A percentile compares a stretch with the other conserved stretches of the same genome.
These are phyloP conservation scores for Xiphorhynchus elegans DNA, from an alignment of 2,113 vertebrate species.

Conservation along the genomic window DNA sequence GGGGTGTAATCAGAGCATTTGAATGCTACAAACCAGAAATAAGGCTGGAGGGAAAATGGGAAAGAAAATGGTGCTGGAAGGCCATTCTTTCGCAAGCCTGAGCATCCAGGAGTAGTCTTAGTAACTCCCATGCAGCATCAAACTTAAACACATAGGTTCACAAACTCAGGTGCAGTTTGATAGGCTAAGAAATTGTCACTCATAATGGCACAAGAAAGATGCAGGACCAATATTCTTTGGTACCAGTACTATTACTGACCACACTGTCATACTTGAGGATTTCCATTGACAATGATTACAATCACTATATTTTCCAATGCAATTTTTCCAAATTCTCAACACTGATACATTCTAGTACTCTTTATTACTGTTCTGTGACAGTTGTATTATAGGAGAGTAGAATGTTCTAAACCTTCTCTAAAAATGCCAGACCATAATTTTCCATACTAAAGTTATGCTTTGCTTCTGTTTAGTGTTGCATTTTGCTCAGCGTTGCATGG, in stretches of 20 bases:
- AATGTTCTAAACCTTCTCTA: neutral
- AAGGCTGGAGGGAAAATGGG: neutral
- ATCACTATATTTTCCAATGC: fast-evolving
- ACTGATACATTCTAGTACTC: neutral
- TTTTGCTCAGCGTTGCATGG: neutral
- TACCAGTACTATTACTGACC: neutral
- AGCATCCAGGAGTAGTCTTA: neutral
- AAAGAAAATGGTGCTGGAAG: neutral
- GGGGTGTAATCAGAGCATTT: neutral
- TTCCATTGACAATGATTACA: neutral
- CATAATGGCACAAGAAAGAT: neutral
- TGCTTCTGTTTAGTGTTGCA: neutral
- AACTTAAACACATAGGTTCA: neutral
- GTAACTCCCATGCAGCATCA: neutral
- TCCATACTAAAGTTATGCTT: neutral
- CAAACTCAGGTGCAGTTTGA: neutral
- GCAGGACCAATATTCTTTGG: neutral
- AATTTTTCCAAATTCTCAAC: neutral
- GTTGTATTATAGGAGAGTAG: neutral
- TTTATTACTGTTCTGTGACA: neutral
- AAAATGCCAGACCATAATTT: neutral
- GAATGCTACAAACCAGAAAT: neutral
- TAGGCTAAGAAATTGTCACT: neutral
- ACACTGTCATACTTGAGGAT: neutral
- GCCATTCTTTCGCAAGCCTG: neutral